These are phyloP conservation scores for Schizothorax lantsangensis DNA, from an alignment of 2,797 vertebrate species.

Conservation along the genomic window DNA sequence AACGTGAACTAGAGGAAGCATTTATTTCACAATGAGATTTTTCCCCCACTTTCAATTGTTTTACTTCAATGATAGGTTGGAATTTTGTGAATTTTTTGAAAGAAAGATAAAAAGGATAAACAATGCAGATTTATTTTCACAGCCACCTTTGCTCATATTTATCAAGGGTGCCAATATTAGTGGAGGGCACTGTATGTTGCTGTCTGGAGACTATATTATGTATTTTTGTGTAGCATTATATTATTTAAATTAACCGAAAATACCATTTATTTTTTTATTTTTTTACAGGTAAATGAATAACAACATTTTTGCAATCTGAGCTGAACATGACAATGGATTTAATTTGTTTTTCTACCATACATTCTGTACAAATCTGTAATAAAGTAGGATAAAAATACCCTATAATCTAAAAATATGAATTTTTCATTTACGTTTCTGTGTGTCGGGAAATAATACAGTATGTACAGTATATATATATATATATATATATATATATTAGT, in stretches of 20 bases:
- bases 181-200: not conserved
- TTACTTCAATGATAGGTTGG: no score
- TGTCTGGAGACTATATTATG: not conserved
- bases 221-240: not conserved
- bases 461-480: no score
- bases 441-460: not conserved
- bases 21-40: no score
- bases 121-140: no score
- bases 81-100: no score
- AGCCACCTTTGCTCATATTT: no score
- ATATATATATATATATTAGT: not conserved
- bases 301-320: not conserved
- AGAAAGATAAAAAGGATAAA: no score
- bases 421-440: not conserved
- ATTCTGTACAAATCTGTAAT: constrained; percentile 21
- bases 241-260: not conserved
- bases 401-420: not conserved
- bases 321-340: not conserved
- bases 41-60: no score
- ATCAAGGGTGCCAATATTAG: no score
- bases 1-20: no score
- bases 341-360: not conserved
- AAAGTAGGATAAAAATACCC: constrained; percentile 9
- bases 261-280: not conserved
- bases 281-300: not conserved